Percentiles rank a stretch among this genome's conserved stretches.
Conservation (phyloP, 2,113 vertebrate genomes). For the Calyptommatus sinebrachiatus region DNA sequence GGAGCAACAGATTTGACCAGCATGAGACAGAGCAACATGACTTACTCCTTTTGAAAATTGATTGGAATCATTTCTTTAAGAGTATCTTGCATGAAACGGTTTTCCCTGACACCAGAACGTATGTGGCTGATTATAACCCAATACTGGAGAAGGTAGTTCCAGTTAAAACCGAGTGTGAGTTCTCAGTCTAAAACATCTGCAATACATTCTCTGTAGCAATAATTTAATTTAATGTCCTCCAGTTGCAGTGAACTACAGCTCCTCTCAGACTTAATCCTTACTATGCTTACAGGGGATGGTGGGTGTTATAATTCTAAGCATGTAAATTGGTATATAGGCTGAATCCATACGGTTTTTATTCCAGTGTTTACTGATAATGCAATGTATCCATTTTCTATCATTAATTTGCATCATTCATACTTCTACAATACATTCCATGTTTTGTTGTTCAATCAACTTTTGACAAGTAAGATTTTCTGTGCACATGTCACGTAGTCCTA, state of each 20-base stretch:
- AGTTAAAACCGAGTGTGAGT: background rate
- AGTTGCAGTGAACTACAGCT: background rate
- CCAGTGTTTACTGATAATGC: no score
- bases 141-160: background rate
- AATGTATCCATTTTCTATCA: no score
- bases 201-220: background rate
- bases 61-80: slow-evolving; percentile 35
- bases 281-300: background rate
- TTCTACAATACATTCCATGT: no score
- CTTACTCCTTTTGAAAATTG: slow-evolving; percentile 36
- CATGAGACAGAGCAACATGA: background rate
- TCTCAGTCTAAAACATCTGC: background rate
- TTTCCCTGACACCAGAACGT: background rate
- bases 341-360: no score
- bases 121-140: background rate
- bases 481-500: no score
- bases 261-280: background rate
- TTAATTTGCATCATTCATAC: no score
- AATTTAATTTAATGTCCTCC: background rate
- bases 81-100: slow-evolving; percentile 10
- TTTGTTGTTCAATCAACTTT: no score
- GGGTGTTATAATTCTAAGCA: background rate
- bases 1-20: background rate
- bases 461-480: no score
- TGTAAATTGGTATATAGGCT: no score